Conservation (phyloP, 2,888 invertebrate species). For the Enoplolaimus lenunculus region DNA sequence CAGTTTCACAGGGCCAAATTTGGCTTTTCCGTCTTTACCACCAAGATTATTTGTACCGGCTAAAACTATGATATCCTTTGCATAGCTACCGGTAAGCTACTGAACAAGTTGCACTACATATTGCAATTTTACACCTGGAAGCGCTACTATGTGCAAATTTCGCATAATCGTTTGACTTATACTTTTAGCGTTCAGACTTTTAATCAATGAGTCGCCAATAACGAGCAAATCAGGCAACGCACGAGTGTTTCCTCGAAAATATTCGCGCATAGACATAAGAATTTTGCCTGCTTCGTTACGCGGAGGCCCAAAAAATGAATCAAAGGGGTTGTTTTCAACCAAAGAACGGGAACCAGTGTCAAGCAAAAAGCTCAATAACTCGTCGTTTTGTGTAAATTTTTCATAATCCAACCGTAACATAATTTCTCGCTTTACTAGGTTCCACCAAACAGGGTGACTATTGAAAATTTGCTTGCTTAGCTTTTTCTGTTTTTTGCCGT, state of each 20-base stretch:
- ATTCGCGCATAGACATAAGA: neutral
- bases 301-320: neutral
- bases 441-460: neutral
- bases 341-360: neutral
- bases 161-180: neutral
- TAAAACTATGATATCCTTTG: neutral
- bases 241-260: neutral
- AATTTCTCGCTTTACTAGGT: neutral
- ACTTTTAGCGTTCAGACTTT: neutral
- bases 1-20: neutral
- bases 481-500: neutral
- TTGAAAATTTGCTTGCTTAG: neutral
- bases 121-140: neutral
- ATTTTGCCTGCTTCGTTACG: neutral
- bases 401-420: neutral
- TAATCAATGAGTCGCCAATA: neutral
- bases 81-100: neutral
- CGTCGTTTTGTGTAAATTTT: neutral
- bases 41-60: neutral
- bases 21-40: neutral
- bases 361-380: neutral
- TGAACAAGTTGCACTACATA: neutral
- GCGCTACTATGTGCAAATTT: neutral
- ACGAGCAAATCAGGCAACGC: neutral
- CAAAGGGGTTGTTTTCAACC: neutral